A percentile compares a stretch with the other conserved stretches of the same genome.
Evolutionary conservation across 2,888 invertebrate species (phyloP).

Genomic region (Cyclophora punctaria): DNA sequence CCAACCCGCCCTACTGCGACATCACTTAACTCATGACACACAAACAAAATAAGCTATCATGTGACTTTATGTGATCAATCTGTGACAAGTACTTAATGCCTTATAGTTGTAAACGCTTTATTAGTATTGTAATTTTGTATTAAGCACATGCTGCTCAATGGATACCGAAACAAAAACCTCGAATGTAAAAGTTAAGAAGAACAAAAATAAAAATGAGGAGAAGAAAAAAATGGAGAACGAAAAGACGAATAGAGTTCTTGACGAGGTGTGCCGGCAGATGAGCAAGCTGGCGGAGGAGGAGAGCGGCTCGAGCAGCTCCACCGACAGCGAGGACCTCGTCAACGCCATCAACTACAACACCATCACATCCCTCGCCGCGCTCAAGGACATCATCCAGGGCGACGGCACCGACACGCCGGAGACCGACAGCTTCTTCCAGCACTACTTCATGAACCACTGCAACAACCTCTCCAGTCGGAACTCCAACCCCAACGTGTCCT

Average conservation of each 20-base stretch:
- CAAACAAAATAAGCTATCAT: constrained; percentile 36
- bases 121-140: constrained; percentile 28
- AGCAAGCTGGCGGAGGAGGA: constrained; percentile 33
- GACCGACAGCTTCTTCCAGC: constrained; percentile 79
- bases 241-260: constrained; percentile 26
- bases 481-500: constrained; percentile 48
- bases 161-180: constrained; percentile 49
- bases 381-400: constrained; percentile 79
- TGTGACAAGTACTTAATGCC: constrained; percentile 33
- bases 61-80: constrained; percentile 53
- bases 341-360: constrained; percentile 82
- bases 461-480: constrained; percentile 80
- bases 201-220: constrained; percentile 55
- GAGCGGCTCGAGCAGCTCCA: constrained; percentile 63
- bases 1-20: constrained; percentile 38
- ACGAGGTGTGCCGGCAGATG: constrained; percentile 37
- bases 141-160: constrained; percentile 57
- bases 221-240: constrained; percentile 49
- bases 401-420: constrained; percentile 73
- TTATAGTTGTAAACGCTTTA: constrained; percentile 29
- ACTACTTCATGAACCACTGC: constrained; percentile 83
- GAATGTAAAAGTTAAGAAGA: constrained; percentile 43
- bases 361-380: constrained; percentile 79
- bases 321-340: constrained; percentile 78
- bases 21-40: constrained; percentile 43